Evolutionary conservation across 2,113 vertebrate species (phyloP).

Genomic region (Rhagologus leucostigma): DNA sequence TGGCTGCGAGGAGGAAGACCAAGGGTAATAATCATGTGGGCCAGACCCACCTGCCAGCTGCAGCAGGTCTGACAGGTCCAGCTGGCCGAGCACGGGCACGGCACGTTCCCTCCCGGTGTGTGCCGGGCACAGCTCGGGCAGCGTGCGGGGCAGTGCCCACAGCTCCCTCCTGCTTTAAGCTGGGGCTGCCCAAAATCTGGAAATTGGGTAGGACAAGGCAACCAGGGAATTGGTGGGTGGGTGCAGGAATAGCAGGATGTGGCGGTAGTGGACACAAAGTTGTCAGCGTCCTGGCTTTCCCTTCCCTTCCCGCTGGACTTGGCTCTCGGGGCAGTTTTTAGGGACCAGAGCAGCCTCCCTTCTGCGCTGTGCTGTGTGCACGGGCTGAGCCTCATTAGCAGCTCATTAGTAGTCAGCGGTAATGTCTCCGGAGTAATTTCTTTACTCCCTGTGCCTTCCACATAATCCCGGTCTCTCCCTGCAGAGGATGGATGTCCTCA

Average conservation of each 20-base stretch:
- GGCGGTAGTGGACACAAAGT: neutral
- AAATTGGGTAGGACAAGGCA: neutral
- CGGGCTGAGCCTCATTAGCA: neutral
- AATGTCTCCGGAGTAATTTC: neutral
- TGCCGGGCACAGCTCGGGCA: neutral
- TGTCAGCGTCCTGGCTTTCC: neutral
- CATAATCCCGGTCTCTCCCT: neutral
- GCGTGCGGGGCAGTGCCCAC: neutral
- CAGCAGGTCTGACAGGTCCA: slow-evolving; percentile 48
- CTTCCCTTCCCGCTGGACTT: neutral
- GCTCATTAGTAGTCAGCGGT: neutral
- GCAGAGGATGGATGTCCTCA: neutral
- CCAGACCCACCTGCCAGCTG: neutral
- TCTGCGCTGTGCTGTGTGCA: neutral
- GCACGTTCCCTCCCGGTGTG: neutral
- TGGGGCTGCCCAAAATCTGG: neutral
- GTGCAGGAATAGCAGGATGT: neutral
- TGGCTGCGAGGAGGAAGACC: neutral
- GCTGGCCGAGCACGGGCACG: neutral
- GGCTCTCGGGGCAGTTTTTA: neutral
- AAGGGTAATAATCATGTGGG: neutral
- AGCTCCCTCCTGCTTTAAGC: accelerated
- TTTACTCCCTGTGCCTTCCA: neutral
- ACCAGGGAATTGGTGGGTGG: neutral
- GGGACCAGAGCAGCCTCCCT: neutral